Evolutionary conservation across 2,888 invertebrate species (phyloP).

Genomic region (Thecophora atra): DNA sequence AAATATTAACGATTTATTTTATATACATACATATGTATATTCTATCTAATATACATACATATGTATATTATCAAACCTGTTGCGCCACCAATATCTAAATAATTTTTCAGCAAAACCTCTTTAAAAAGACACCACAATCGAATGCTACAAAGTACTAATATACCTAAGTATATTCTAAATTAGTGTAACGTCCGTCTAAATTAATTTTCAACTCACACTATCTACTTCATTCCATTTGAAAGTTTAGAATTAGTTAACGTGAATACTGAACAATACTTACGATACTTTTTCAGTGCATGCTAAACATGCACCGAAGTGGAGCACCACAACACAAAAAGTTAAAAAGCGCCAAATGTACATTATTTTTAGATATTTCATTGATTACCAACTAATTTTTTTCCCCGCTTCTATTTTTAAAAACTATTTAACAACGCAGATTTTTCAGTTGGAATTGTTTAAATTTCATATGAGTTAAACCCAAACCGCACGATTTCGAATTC

Average conservation of each 20-base stretch:
- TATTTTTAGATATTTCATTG: conserved; percentile 3
- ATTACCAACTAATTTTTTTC: too few species aligned
- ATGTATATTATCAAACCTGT: too few species aligned
- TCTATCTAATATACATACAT: background rate
- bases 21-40: background rate
- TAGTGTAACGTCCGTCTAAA: too few species aligned
- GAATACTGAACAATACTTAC: conserved; percentile 50
- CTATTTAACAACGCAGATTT: too few species aligned
- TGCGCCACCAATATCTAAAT: too few species aligned
- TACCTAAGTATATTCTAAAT: too few species aligned
- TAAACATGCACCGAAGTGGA: conserved; percentile 40
- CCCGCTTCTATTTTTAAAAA: too few species aligned
- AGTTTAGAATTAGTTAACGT: background rate
- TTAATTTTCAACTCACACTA: background rate
- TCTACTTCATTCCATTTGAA: background rate
- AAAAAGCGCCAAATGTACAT: conserved; percentile 40
- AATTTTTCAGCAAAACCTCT: too few species aligned
- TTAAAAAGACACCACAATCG: too few species aligned
- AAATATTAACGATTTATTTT: background rate
- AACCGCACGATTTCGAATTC: conserved; percentile 45
- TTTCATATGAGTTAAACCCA: background rate
- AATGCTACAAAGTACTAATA: too few species aligned
- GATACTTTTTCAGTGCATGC: conserved; percentile 55
- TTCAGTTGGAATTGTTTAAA: background rate
- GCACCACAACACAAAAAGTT: conserved; percentile 30